phyloP scores from a whole-genome alignment of 2,113 vertebrate genomes.

The Menidia beryllina region DNA sequence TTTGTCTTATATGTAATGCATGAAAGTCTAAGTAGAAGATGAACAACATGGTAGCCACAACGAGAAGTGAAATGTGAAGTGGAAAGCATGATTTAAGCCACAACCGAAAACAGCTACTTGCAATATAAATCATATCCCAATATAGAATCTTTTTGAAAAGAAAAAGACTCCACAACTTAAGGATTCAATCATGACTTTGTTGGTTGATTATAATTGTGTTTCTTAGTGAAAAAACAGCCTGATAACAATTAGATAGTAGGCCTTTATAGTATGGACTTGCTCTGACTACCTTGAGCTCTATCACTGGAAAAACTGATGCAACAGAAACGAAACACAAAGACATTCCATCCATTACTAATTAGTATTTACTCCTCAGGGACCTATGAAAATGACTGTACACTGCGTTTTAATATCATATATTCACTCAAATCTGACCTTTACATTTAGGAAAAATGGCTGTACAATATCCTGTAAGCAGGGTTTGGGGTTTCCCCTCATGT shows the following conservation, averaged over 20 bases:
- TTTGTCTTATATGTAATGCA: neutral
- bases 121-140: neutral
- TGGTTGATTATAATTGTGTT: no score
- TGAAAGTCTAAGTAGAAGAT: neutral
- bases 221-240: no score
- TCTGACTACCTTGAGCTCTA: neutral
- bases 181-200: no score
- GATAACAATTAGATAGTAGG: no score
- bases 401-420: slow-evolving; percentile 1
- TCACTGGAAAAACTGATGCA: neutral
- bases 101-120: neutral
- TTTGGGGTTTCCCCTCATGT: neutral
- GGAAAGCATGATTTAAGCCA: neutral
- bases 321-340: slow-evolving; percentile 11
- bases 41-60: neutral
- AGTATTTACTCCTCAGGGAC: slow-evolving; percentile 13
- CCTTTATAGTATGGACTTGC: no score
- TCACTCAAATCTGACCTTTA: neutral
- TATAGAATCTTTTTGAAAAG: no score
- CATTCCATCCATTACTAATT: slow-evolving; percentile 11
- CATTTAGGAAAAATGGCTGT: no score
- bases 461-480: no score
- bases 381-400: slow-evolving; percentile 2
- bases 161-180: no score
- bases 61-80: neutral